phyloP scores from a whole-genome alignment of 2,797 vertebrate genomes.

The Gymnothorax javanicus region DNA sequence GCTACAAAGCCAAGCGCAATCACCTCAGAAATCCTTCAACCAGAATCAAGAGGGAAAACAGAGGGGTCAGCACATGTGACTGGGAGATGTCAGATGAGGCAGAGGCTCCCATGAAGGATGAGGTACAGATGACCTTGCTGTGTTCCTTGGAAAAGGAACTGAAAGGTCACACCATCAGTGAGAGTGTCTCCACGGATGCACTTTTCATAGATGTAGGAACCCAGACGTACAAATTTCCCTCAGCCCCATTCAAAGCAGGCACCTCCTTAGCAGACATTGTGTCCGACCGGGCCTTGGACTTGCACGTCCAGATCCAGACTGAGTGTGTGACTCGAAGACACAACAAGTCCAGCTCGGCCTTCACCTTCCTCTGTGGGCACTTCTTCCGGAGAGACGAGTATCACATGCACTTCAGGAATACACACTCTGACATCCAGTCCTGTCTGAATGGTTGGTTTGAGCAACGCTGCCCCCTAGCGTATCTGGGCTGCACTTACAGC shows the following conservation, averaged over 20 bases:
- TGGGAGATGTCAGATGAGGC: constrained; percentile 59
- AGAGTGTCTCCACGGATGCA: constrained; percentile 70
- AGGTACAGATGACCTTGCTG: constrained; percentile 68
- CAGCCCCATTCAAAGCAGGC: constrained; percentile 64
- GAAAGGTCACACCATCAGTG: constrained; percentile 75
- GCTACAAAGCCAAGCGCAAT: constrained; percentile 72
- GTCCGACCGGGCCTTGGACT: constrained; percentile 48
- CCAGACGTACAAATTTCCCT: constrained; percentile 74
- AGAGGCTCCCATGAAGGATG: constrained; percentile 65
- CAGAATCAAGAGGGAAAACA: constrained; percentile 65
- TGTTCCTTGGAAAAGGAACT: constrained; percentile 78
- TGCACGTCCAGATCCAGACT: constrained; percentile 71
- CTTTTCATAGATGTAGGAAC: constrained; percentile 76
- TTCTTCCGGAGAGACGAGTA: constrained; percentile 80
- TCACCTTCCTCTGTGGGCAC: constrained; percentile 75
- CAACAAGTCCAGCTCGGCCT: constrained; percentile 77
- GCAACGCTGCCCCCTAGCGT: constrained; percentile 76
- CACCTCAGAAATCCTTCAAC: constrained; percentile 64
- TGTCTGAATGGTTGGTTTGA: constrained; percentile 78
- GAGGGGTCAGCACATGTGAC: constrained; percentile 76
- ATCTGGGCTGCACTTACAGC: constrained; percentile 77
- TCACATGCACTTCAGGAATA: constrained; percentile 75
- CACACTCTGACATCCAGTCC: constrained; percentile 77
- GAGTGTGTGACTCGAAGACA: constrained; percentile 76
- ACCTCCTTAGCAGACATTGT: constrained; percentile 67